These are phyloP conservation scores for Cebus imitator DNA, from an alignment of 2,113 vertebrate species.

Conservation along the genomic window DNA sequence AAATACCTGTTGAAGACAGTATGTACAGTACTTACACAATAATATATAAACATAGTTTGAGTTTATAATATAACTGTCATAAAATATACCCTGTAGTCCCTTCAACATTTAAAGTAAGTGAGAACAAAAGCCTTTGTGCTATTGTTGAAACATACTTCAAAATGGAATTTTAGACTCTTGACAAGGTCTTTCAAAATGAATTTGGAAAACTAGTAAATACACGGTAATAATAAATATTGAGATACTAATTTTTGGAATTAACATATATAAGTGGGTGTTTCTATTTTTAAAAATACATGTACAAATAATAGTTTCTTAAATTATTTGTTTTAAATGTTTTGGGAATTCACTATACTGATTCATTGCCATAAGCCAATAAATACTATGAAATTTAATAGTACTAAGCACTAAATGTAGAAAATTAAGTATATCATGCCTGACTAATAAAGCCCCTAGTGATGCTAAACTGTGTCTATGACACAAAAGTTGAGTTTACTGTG, in stretches of 20 bases:
- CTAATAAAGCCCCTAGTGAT: background rate
- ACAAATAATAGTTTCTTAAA: fast-evolving
- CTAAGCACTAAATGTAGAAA: background rate
- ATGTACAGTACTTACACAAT: background rate
- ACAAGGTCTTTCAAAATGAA: background rate
- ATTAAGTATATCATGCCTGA: background rate
- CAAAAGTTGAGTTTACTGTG: conserved; percentile 49
- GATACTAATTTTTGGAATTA: background rate
- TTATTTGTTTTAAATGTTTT: background rate
- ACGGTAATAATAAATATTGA: background rate
- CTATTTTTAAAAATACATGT: background rate
- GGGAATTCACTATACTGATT: background rate
- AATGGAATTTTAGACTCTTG: background rate
- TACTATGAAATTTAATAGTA: background rate
- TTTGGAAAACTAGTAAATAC: background rate
- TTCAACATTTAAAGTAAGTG: background rate
- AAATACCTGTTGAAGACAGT: background rate
- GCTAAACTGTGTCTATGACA: background rate
- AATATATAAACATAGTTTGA: background rate
- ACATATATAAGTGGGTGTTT: background rate
- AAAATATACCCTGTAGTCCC: background rate
- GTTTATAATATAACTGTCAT: background rate
- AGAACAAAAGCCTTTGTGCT: background rate
- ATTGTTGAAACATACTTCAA: background rate
- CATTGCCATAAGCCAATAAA: background rate